A percentile compares a stretch with the other conserved stretches of the same genome.
phyloP scores from a whole-genome alignment of 2,888 invertebrate species.

The Heteromyza rotundicornis region DNA sequence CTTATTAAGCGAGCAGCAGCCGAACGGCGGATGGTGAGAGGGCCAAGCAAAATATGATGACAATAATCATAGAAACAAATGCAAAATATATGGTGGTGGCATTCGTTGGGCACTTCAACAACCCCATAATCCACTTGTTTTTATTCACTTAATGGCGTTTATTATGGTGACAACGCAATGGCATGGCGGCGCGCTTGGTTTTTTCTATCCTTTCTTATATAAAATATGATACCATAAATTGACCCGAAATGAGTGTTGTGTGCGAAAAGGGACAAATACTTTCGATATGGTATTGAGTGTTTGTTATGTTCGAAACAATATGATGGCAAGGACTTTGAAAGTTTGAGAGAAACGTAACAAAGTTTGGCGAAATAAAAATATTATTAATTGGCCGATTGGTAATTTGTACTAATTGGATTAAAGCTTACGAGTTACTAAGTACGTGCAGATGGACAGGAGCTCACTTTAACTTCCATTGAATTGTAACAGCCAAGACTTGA shows the following conservation, averaged over 20 bases:
- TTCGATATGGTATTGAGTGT: slow-evolving; percentile 23
- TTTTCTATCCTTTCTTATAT: background rate
- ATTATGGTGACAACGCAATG: slow-evolving; percentile 33
- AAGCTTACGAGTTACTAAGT: too few relatives aligned
- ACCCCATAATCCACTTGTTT: slow-evolving; percentile 56
- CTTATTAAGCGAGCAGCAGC: slow-evolving; percentile 41
- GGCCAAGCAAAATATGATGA: slow-evolving; percentile 38
- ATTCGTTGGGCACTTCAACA: slow-evolving; percentile 18
- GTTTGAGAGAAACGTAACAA: too few relatives aligned
- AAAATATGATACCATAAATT: slow-evolving; percentile 38
- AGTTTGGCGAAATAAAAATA: too few relatives aligned
- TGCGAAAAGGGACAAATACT: background rate
- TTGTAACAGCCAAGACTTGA: too few relatives aligned
- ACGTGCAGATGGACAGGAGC: too few relatives aligned
- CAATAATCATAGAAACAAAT: slow-evolving; percentile 56
- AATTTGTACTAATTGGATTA: too few relatives aligned
- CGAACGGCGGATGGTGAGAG: background rate
- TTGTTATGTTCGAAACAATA: slow-evolving; percentile 17
- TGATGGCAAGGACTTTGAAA: slow-evolving; percentile 7
- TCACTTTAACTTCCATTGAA: too few relatives aligned
- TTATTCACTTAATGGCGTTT: slow-evolving; percentile 36
- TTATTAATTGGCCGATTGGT: too few relatives aligned
- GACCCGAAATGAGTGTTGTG: slow-evolving; percentile 32
- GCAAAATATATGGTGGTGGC: slow-evolving; percentile 34
- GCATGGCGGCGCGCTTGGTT: background rate